Conservation (phyloP, 2,113 vertebrate species). For the Eulemur macaco region DNA sequence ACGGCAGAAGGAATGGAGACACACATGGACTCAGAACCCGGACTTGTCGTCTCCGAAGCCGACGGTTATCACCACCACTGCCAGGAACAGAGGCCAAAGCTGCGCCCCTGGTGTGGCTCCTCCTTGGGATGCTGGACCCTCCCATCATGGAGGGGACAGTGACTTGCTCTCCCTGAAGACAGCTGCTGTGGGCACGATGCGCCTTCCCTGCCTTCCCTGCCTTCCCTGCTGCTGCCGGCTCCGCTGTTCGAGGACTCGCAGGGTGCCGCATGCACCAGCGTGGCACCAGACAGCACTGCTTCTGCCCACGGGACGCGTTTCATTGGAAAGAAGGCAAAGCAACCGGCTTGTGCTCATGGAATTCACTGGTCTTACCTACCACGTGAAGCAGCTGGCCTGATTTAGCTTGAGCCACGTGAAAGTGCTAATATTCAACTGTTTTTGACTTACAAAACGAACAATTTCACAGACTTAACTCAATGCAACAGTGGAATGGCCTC, state of each 20-base stretch:
- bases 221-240: not conserved
- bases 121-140: not conserved
- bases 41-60: not conserved
- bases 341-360: too few relatives aligned
- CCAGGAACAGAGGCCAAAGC: not conserved
- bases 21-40: not conserved
- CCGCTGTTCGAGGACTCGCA: too few relatives aligned
- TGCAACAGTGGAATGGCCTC: not conserved
- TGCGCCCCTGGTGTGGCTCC: fast-evolving
- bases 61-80: not conserved
- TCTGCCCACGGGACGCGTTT: not conserved
- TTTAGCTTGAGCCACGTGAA: not conserved
- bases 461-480: not conserved
- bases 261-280: not conserved
- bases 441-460: not conserved
- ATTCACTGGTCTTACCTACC: not conserved
- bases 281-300: not conserved
- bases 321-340: not conserved
- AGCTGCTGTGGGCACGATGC: not conserved
- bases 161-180: not conserved
- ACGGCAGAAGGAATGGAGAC: not conserved
- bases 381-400: not conserved
- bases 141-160: not conserved
- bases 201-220: not conserved
- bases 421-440: not conserved